These are phyloP conservation scores for Atrichornis clamosus DNA, from an alignment of 2,113 vertebrate genomes.

Conservation along the genomic window DNA sequence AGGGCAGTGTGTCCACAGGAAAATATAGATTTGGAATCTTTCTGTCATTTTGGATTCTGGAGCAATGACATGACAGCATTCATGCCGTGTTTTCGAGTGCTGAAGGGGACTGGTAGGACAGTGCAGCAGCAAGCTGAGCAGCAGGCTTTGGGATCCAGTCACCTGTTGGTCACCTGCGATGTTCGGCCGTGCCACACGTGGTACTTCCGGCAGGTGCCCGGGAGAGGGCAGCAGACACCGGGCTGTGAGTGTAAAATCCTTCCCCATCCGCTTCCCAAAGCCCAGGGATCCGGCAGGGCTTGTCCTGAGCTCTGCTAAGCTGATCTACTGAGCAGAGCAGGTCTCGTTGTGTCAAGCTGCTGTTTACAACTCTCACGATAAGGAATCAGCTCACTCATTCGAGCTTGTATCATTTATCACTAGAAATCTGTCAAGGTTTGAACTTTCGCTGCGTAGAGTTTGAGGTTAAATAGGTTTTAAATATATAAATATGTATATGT, in stretches of 20 bases:
- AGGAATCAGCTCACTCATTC: neutral
- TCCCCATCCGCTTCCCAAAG: neutral
- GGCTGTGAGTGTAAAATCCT: neutral
- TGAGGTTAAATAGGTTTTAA: neutral
- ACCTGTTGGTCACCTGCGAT: no score
- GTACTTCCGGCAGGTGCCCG: neutral
- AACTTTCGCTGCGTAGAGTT: neutral
- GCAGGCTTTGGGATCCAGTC: neutral
- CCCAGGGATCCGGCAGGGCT: neutral
- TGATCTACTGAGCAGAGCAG: neutral
- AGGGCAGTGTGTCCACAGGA: neutral
- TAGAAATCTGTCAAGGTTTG: neutral
- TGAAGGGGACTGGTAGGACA: neutral
- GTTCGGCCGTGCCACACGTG: neutral
- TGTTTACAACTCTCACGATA: neutral
- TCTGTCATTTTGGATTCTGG: neutral
- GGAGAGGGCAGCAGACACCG: constrained; percentile 15
- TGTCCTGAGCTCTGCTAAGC: neutral
- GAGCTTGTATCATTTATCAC: neutral
- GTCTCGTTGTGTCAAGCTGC: neutral
- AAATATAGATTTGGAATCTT: neutral
- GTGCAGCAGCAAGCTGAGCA: neutral
- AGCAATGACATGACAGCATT: neutral
- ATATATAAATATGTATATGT: neutral
- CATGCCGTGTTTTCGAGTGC: neutral